Conservation (phyloP, 1,140 invertebrate genomes). For the Hetaerina americana region DNA sequence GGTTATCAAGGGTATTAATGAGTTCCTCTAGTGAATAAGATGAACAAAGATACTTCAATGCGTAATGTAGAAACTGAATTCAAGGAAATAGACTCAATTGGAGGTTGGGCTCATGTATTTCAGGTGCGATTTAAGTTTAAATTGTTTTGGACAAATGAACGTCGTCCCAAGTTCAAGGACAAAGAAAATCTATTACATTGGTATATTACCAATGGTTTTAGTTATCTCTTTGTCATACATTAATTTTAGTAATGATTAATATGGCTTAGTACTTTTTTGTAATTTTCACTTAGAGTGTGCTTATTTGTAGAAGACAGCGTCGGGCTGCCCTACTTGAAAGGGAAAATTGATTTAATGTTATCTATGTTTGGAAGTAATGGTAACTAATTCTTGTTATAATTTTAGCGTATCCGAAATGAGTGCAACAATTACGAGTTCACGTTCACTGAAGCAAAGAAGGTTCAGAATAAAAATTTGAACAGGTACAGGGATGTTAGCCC, state of each 20-base stretch:
- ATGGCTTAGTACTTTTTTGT: no score
- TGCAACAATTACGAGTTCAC: constrained; percentile 49
- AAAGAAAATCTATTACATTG: constrained; percentile 4
- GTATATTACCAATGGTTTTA: neutral
- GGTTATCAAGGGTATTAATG: neutral
- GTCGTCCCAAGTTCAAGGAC: constrained; percentile 6
- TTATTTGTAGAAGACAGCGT: no score
- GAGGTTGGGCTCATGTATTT: constrained; percentile 47
- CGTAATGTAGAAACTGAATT: constrained; percentile 53
- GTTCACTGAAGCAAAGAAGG: constrained; percentile 60
- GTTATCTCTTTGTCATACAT: constrained; percentile 1
- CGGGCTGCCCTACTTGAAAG: no score
- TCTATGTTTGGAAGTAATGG: no score
- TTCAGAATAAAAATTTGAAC: constrained; percentile 68
- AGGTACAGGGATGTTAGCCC: constrained; percentile 92
- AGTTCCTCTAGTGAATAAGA: constrained; percentile 4
- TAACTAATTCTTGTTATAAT: constrained; percentile 24
- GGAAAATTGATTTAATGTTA: no score
- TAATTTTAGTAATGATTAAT: no score
- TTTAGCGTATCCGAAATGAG: constrained; percentile 45
- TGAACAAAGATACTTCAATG: constrained; percentile 22
- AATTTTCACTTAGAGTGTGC: no score
- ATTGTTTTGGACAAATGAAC: neutral
- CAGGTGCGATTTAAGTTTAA: constrained; percentile 35
- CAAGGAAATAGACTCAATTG: constrained; percentile 43